phyloP scores from a whole-genome alignment of 2,797 vertebrate genomes.

The Diplodus sargus region DNA sequence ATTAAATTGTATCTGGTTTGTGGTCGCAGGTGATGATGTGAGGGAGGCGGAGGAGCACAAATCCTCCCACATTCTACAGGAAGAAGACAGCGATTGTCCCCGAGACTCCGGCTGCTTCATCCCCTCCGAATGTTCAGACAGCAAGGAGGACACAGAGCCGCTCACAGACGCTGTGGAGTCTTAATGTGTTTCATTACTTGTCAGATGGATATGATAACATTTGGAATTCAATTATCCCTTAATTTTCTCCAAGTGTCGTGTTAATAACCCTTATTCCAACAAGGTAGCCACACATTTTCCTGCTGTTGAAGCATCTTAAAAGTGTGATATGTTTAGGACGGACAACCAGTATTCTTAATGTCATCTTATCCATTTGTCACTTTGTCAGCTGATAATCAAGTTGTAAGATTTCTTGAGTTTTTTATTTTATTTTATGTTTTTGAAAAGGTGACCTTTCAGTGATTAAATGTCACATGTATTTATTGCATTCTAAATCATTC shows the following conservation, averaged over 20 bases:
- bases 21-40: slow-evolving; percentile 76
- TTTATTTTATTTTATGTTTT: slow-evolving; percentile 30
- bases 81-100: slow-evolving; percentile 91
- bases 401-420: slow-evolving; percentile 21
- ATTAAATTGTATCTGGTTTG: slow-evolving; percentile 40
- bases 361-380: slow-evolving; percentile 41
- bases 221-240: background rate
- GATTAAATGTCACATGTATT: slow-evolving; percentile 62
- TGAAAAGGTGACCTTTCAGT: slow-evolving; percentile 32
- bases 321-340: slow-evolving; percentile 5
- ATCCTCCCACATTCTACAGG: slow-evolving; percentile 73
- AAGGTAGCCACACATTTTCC: background rate
- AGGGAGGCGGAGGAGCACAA: slow-evolving; percentile 77
- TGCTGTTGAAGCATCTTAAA: background rate
- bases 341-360: slow-evolving; percentile 4
- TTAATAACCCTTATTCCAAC: slow-evolving; percentile 15
- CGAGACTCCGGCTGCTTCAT: slow-evolving; percentile 98
- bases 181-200: slow-evolving; percentile 31
- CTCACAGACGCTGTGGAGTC: slow-evolving; percentile 45
- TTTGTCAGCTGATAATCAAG: slow-evolving; percentile 33
- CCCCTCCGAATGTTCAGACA: slow-evolving; percentile 92
- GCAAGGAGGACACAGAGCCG: slow-evolving; percentile 88
- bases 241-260: slow-evolving; percentile 15
- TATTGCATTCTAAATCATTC: slow-evolving; percentile 61
- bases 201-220: slow-evolving; percentile 35